Evolutionary conservation across 1,140 invertebrate genomes (phyloP), one percentile per base, ranked within the genome.

Genomic region (Saccostrea glomerata): DNA sequence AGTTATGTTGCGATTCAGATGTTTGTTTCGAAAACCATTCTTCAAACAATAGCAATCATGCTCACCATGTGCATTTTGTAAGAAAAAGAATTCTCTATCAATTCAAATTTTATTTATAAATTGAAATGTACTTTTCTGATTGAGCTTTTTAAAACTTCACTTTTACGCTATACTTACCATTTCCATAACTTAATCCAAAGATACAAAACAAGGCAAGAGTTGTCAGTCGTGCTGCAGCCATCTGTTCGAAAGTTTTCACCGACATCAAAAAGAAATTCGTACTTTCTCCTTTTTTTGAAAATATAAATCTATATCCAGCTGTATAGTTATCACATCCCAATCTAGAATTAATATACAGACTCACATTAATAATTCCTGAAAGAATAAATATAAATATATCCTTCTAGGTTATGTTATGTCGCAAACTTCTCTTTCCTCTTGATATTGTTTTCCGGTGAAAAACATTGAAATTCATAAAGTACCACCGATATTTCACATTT

Each of bases 401-500:
- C 70, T 25, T 77, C 25, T 77, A 77, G 36, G 30, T 30, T 77
- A 25, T 30, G 70, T 77, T 77, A 12, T 36, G 11, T 77, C 70
- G 70, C 30, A 77, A 77, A 11, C 9, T 77, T 30, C 25, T 15
- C 23, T 30, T 25, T 77, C 70, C 70, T 77, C 30, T 77, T 77
- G 30, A 77, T 30, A 77, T 77, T 15, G 70, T 36, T 77, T 77
- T 77, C 70, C 70, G 25, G 30, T 30, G 23, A 30, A 77, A 77
- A 77, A 36, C 70, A 77, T 36, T 77, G 23, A 77, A 77, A 77
- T 30, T 77, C 25, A 77, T 77, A 77, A 30, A 77, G 70, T 77
- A 25, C 25, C 70, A 77, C 70, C 15, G 13, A 36, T 36, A 77
- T 30, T 36, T 77, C 70, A 77, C 70, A 30, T 77, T 17, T 63